phyloP scores from a whole-genome alignment of 2,888 invertebrate genomes.

The Plusia festucae region DNA sequence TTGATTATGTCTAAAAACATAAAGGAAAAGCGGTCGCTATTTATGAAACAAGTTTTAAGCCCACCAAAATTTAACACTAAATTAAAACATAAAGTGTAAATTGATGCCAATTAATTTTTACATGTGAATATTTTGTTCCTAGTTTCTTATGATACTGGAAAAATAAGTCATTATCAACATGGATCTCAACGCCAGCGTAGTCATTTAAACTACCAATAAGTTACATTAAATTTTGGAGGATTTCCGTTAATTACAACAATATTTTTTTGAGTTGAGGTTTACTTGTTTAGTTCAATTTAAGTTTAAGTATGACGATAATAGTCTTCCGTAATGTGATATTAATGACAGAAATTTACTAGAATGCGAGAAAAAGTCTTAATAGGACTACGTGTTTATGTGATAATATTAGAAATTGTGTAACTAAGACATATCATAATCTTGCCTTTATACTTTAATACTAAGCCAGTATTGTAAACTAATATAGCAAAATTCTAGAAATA shows the following conservation, averaged over 20 bases:
- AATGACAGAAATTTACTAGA: conserved; percentile 24
- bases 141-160: conserved; percentile 50
- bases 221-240: conserved; percentile 36
- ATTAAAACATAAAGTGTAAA: conserved; percentile 78
- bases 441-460: conserved; percentile 63
- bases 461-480: conserved; percentile 71
- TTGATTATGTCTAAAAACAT: conserved; percentile 73
- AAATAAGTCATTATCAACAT: conserved; percentile 69
- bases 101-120: conserved; percentile 24
- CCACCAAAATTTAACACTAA: conserved; percentile 89
- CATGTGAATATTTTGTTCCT: conserved; percentile 53
- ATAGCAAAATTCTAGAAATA: conserved; percentile 41
- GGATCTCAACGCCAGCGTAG: conserved; percentile 77
- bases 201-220: conserved; percentile 63
- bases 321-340: conserved; percentile 58
- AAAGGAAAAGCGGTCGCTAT: conserved; percentile 87
- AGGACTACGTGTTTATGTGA: conserved; percentile 49
- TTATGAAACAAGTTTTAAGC: conserved; percentile 89
- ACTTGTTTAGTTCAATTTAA: conserved; percentile 21
- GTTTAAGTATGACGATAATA: conserved; percentile 16
- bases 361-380: conserved; percentile 20
- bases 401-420: conserved; percentile 48
- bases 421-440: conserved; percentile 50
- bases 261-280: conserved; percentile 30
- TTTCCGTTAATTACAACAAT: conserved; percentile 27